These are phyloP conservation scores for Mugil cephalus DNA, from an alignment of 2,113 vertebrate genomes.

Conservation along the genomic window DNA sequence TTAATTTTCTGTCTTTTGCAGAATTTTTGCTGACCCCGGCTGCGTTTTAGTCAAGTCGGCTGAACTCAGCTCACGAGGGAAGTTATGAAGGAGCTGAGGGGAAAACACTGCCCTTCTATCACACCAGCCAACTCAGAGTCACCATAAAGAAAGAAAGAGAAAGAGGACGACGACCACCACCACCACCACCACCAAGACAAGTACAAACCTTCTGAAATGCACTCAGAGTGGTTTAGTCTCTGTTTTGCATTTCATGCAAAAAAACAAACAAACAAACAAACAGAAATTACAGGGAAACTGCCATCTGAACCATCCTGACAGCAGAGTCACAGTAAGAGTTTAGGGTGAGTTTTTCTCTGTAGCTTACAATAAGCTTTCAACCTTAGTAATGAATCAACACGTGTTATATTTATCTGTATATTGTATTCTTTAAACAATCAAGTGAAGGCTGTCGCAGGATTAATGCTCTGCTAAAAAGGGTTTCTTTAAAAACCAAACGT, in stretches of 20 bases:
- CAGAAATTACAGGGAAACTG: conserved; percentile 7
- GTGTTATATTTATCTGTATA: neutral
- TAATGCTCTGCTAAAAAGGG: no score
- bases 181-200: conserved; percentile 74
- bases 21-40: conserved; percentile 94
- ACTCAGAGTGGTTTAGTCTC: conserved; percentile 89
- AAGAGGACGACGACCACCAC: conserved; percentile 29
- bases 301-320: conserved; percentile 39
- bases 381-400: neutral
- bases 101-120: conserved; percentile 20
- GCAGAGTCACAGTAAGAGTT: conserved; percentile 2
- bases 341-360: conserved; percentile 5
- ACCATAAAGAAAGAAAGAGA: neutral
- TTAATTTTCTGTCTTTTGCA: conserved; percentile 59
- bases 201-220: conserved; percentile 80
- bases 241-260: conserved; percentile 41
- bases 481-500: no score
- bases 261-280: neutral
- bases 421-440: conserved; percentile 4
- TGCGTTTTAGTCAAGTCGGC: neutral
- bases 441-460: neutral
- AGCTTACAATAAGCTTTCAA: neutral
- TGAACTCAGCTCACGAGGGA: neutral
- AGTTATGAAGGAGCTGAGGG: neutral
- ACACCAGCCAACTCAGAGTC: conserved; percentile 19